A percentile compares a stretch with the other conserved stretches of the same genome.
phyloP scores from a whole-genome alignment of 2,888 invertebrate genomes.

The Pristionchus entomophagus region DNA sequence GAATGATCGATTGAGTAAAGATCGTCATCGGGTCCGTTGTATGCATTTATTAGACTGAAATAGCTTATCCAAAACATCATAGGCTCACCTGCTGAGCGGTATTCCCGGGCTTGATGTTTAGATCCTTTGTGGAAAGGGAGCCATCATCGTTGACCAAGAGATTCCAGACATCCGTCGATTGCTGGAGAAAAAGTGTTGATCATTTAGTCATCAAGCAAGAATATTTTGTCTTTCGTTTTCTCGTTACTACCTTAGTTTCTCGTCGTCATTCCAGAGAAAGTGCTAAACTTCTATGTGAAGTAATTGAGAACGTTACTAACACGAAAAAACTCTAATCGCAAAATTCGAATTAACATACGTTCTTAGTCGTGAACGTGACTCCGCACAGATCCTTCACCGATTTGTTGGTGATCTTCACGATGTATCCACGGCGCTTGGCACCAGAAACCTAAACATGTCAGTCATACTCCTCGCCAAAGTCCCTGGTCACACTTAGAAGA shows the following conservation, averaged over 20 bases:
- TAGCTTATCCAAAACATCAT: neutral
- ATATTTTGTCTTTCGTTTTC: too few relatives aligned
- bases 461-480: too few relatives aligned
- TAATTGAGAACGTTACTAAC: too few relatives aligned
- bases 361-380: neutral
- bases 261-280: too few relatives aligned
- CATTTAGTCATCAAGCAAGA: too few relatives aligned
- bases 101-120: neutral
- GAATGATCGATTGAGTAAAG: neutral
- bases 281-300: too few relatives aligned
- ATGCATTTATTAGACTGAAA: neutral
- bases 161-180: neutral
- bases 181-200: neutral
- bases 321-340: neutral
- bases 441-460: neutral
- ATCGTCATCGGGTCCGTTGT: neutral
- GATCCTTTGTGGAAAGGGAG: neutral
- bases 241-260: too few relatives aligned
- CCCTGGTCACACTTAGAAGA: too few relatives aligned
- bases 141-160: neutral
- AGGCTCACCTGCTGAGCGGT: neutral
- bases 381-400: conserved; percentile 14
- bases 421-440: neutral
- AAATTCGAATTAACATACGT: neutral
- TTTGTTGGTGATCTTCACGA: conserved; percentile 12